These are phyloP conservation scores for Drosophila guanche DNA, from an alignment of 1,140 invertebrate genomes.

Conservation along the genomic window DNA sequence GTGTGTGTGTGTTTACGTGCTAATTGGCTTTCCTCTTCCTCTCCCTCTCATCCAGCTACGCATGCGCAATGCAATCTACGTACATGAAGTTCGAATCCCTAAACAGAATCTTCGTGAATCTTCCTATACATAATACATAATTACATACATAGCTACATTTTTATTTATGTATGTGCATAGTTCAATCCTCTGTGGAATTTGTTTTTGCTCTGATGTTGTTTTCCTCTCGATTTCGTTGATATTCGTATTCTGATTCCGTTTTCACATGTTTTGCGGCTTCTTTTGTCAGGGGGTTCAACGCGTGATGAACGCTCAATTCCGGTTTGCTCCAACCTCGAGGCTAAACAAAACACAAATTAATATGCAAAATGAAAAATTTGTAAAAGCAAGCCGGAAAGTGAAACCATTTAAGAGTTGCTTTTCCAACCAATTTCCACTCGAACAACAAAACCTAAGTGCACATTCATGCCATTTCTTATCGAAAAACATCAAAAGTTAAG, in stretches of 20 bases:
- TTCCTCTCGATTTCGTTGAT: conserved; percentile 64
- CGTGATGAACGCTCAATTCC: conserved; percentile 64
- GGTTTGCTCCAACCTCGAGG: conserved; percentile 47
- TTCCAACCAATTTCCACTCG: conserved; percentile 20
- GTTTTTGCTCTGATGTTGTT: conserved; percentile 63
- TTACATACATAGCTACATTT: background rate
- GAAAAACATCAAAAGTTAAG: conserved; percentile 26
- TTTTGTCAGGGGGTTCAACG: conserved; percentile 43
- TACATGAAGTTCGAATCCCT: no score
- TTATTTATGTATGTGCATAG: background rate
- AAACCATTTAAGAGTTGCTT: conserved; percentile 46
- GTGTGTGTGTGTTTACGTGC: conserved; percentile 21
- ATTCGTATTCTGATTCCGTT: conserved; percentile 32
- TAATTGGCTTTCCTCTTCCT: conserved; percentile 56
- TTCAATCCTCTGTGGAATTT: conserved; percentile 1
- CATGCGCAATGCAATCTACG: conserved; percentile 43
- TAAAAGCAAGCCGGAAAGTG: conserved; percentile 49
- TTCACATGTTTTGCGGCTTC: conserved; percentile 54
- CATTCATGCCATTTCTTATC: conserved; percentile 61
- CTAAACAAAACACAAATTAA: conserved; percentile 30
- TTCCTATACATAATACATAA: conserved; percentile 1
- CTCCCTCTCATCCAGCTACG: conserved; percentile 25
- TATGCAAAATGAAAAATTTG: conserved; percentile 30
- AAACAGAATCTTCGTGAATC: no score
- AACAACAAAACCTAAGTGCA: conserved; percentile 35